Conservation (phyloP, 2,113 vertebrate genomes). For the Salvelinus alpinus region DNA sequence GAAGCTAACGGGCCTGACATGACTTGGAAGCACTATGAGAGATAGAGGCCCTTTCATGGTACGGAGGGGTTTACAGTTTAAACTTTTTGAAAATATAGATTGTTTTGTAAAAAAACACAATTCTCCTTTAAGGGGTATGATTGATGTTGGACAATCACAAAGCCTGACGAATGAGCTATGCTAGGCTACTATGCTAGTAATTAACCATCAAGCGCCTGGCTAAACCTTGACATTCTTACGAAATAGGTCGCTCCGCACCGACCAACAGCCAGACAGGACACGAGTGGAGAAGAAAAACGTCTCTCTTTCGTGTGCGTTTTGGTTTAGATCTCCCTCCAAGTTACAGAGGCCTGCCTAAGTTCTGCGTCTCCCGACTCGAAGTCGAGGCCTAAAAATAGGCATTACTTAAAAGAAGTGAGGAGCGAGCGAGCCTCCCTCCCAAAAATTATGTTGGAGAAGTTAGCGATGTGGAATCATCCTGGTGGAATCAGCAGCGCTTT, state of each 20-base stretch:
- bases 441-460: conserved; percentile 20
- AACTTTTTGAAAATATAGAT: too few relatives aligned
- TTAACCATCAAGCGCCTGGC: conserved; percentile 35
- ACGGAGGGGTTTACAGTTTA: conserved; percentile 8
- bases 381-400: conserved; percentile 24
- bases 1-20: conserved; percentile 7
- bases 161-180: conserved; percentile 53
- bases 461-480: conserved; percentile 32
- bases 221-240: conserved; percentile 25
- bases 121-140: background rate
- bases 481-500: conserved; percentile 29
- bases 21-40: conserved; percentile 22
- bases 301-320: too few relatives aligned
- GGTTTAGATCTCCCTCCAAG: background rate
- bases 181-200: conserved; percentile 53
- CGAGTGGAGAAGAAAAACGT: too few relatives aligned
- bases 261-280: too few relatives aligned
- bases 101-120: too few relatives aligned
- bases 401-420: conserved; percentile 13
- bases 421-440: background rate
- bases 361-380: background rate
- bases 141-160: background rate
- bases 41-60: background rate
- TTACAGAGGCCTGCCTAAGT: too few relatives aligned
- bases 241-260: conserved; percentile 16